Percentiles rank a stretch among this genome's conserved stretches.
Conservation (phyloP, 2,113 vertebrate species). For the Cinclus cinclus region DNA sequence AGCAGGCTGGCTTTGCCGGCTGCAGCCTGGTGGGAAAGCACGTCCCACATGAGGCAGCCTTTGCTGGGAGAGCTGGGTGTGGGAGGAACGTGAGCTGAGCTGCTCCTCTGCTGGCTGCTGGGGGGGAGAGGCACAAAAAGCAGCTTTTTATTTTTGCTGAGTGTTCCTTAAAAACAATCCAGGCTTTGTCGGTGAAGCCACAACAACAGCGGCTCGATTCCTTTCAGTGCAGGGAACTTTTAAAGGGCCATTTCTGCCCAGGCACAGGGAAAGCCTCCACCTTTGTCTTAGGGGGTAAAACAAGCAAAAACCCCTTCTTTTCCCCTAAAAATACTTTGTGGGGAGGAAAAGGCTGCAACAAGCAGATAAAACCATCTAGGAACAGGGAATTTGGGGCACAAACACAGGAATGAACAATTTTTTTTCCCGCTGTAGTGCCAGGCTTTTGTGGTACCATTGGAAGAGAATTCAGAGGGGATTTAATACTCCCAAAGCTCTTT, state of each 20-base stretch:
- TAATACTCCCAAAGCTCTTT: background rate
- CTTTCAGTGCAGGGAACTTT: background rate
- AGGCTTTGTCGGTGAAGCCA: constrained; percentile 20
- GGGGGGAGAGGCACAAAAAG: background rate
- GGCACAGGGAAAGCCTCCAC: background rate
- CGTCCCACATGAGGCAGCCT: background rate
- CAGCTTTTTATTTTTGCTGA: background rate
- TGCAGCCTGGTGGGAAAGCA: background rate
- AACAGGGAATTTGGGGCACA: background rate
- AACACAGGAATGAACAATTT: background rate
- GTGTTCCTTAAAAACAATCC: constrained; percentile 27
- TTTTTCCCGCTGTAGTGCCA: background rate
- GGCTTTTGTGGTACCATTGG: rapidly evolving
- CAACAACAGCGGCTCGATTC: background rate
- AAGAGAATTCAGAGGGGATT: background rate
- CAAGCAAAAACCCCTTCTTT: background rate
- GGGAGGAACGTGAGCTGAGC: constrained; percentile 15
- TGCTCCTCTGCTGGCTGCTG: background rate
- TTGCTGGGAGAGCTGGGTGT: background rate
- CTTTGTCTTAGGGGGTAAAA: background rate
- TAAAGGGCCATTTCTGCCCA: background rate
- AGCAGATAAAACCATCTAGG: background rate
- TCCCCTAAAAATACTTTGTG: background rate
- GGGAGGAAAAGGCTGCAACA: background rate
- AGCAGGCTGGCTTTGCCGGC: background rate